Conservation (phyloP, 2,797 vertebrate genomes). For the Catharus ustulatus region DNA sequence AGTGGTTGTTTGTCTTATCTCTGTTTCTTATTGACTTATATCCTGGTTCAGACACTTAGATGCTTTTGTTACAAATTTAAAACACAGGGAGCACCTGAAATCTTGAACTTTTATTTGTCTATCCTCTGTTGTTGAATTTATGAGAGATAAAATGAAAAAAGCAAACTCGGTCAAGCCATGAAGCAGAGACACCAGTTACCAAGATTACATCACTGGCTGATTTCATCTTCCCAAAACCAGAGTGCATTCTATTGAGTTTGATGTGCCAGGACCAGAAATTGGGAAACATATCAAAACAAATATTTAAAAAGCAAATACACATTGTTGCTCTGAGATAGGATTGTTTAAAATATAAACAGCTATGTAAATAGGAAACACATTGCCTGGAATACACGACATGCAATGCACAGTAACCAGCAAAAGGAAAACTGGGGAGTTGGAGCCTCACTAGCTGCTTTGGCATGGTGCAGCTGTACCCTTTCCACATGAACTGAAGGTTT, state of each 20-base stretch:
- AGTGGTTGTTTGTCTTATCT: not conserved
- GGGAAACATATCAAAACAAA: constrained; percentile 79
- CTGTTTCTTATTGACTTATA: not conserved
- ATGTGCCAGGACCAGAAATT: constrained; percentile 78
- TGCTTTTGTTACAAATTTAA: not conserved
- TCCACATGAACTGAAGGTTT: not conserved
- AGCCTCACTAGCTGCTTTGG: not conserved
- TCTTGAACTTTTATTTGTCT: not conserved
- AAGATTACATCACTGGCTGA: constrained; percentile 72
- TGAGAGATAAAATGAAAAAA: constrained; percentile 65
- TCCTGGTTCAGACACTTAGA: not conserved
- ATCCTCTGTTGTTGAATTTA: constrained; percentile 35
- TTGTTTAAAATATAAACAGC: constrained; percentile 77
- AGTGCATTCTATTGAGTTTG: constrained; percentile 72
- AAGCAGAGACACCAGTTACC: constrained; percentile 56
- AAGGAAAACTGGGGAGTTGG: constrained; percentile 40
- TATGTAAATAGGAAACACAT: constrained; percentile 79
- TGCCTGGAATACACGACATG: constrained; percentile 67
- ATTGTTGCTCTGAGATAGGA: constrained; percentile 74
- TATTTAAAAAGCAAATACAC: constrained; percentile 74
- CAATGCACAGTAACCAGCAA: constrained; percentile 60
- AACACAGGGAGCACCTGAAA: not conserved
- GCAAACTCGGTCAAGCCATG: constrained; percentile 38
- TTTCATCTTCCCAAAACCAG: constrained; percentile 66
- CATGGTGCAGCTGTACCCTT: not conserved